These are phyloP conservation scores for Gortyna flavago DNA, from an alignment of 2,888 invertebrate genomes.

Conservation along the genomic window DNA sequence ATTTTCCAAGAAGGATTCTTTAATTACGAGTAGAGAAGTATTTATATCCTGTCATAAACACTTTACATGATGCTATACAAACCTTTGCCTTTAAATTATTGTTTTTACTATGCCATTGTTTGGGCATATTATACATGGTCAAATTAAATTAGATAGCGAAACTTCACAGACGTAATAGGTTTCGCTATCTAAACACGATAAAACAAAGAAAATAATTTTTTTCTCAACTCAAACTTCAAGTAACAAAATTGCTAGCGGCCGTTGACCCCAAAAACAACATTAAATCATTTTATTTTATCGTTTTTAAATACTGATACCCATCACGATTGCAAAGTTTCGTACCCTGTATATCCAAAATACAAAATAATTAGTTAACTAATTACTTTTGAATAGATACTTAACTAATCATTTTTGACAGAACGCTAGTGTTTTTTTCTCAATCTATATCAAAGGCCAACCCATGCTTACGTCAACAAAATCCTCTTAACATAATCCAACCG, in stretches of 20 bases:
- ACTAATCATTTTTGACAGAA: background rate
- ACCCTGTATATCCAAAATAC: background rate
- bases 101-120: background rate
- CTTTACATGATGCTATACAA: background rate
- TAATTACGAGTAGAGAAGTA: background rate
- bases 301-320: background rate
- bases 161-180: background rate
- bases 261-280: no score
- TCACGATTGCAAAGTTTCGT: background rate
- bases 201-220: background rate
- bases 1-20: background rate
- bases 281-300: background rate
- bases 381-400: background rate
- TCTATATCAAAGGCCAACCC: background rate
- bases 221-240: background rate
- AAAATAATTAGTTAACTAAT: background rate
- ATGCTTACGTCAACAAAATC: slow-evolving; percentile 27
- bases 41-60: background rate
- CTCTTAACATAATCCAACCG: slow-evolving; percentile 34
- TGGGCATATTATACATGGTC: background rate
- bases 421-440: slow-evolving; percentile 5
- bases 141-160: background rate
- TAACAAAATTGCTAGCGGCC: no score
- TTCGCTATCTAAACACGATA: background rate
- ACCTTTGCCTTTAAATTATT: background rate